Evolutionary conservation across 2,113 vertebrate genomes (phyloP), one percentile per base, ranked within the genome.

Genomic region (Loxodonta africana): DNA sequence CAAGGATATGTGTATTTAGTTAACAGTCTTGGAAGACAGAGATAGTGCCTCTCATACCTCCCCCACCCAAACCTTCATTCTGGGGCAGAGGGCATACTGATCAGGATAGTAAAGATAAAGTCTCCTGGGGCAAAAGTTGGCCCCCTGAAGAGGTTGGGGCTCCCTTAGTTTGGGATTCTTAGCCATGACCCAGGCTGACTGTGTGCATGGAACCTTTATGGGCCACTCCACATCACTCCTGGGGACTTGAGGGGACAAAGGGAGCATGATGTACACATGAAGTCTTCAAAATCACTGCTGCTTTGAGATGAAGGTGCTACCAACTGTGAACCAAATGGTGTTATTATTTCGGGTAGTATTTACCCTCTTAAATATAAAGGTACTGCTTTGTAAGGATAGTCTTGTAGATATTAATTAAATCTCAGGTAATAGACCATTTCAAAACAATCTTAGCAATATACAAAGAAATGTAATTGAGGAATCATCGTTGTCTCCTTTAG

Each of bases 171-270:
- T n/a, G 3, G 44, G 17, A 5, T 74, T 83, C 23, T 60, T 30
- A 21, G 2, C 23, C 67, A 30, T 73, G 87, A 63, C n/a, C 76
- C 23, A 74, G n/a, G 33, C 17, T 3, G 14, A 30, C 1, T 41
- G 18, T 12, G 6, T 8, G 4, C 63, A 25, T 14, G 28, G 28
- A 8, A 14, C 26, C 9, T 2, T 23, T 23, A 30, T 12, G 30
- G 1, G 15, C 8, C 0, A 7, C 33, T 7, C 41, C 51, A 25
- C 20, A 3, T 21, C 21, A 9, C 30, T 48, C 3, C 3, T 78
- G 5, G 30, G 46, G 37, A 63, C 15, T 9, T 25, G 62, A 20
- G 51, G 51, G 51, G 51, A 12, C 51, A 53, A 53, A 12, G 51
- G 51, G 11, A 6, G 51, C 51, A 53, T 53, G 51, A 53, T 53